Percentiles rank a stretch among this genome's conserved stretches.
Evolutionary conservation across 2,888 invertebrate genomes (phyloP).

Genomic region (Blomia tropicalis): DNA sequence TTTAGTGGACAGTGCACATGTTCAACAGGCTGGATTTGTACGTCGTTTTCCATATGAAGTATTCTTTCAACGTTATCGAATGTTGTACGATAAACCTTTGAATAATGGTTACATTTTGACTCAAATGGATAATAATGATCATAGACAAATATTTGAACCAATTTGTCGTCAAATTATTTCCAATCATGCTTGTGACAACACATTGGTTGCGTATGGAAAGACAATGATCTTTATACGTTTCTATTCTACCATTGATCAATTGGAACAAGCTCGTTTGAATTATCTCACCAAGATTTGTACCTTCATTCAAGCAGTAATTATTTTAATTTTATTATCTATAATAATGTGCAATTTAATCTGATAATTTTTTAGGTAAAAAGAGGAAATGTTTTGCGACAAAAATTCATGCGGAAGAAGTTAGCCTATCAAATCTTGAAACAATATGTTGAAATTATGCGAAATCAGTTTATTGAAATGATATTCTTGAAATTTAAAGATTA

Average conservation of each 20-base stretch:
- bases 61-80: not conserved
- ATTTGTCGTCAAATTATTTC: not conserved
- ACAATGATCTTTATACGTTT: not conserved
- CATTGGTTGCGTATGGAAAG: not conserved
- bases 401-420: not conserved
- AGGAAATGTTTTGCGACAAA: not conserved
- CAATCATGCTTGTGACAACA: not conserved
- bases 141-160: not conserved
- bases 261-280: not conserved
- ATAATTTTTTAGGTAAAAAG: not conserved
- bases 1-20: not conserved
- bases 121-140: not conserved
- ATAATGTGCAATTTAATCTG: not conserved
- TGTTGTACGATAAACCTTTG: not conserved
- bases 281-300: not conserved
- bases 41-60: not conserved
- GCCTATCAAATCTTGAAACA: not conserved
- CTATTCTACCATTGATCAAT: not conserved
- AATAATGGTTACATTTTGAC: not conserved
- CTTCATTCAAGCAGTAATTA: not conserved
- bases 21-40: not conserved
- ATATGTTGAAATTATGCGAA: not conserved
- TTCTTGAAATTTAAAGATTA: not conserved
- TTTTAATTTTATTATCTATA: not conserved
- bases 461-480: not conserved